Percentiles rank a stretch among this genome's conserved stretches.
These are phyloP conservation scores for Siniperca scherzeri DNA, from an alignment of 2,797 vertebrate genomes.

Conservation along the genomic window DNA sequence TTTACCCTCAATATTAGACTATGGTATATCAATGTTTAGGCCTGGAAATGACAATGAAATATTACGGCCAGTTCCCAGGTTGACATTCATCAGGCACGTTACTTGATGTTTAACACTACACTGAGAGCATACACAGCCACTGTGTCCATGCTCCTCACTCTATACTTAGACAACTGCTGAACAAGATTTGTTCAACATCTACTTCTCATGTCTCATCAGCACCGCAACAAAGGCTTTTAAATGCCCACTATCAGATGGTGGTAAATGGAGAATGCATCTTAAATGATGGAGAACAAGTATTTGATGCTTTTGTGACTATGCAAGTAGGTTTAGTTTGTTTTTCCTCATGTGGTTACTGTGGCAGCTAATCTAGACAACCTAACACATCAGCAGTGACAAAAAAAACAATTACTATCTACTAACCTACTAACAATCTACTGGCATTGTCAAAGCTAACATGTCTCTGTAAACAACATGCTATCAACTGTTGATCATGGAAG, in stretches of 20 bases:
- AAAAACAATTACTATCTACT: slow-evolving; percentile 1
- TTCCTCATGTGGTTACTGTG: slow-evolving; percentile 36
- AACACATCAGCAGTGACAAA: slow-evolving; percentile 25
- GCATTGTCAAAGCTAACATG: slow-evolving; percentile 19
- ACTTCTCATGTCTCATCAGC: slow-evolving; percentile 4
- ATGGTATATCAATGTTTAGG: not conserved
- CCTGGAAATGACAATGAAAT: not conserved
- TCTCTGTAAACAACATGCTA: slow-evolving; percentile 41
- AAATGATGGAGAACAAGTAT: slow-evolving; percentile 26
- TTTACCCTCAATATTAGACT: not conserved
- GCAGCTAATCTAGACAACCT: slow-evolving; percentile 32
- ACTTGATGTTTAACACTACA: not conserved
- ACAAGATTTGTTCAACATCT: slow-evolving; percentile 9
- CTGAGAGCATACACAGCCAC: not conserved
- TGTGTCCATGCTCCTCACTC: not conserved
- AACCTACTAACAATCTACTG: not conserved
- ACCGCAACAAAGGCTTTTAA: slow-evolving; percentile 13
- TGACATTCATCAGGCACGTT: not conserved
- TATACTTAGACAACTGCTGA: not conserved
- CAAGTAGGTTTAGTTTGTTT: slow-evolving; percentile 33
- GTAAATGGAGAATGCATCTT: slow-evolving; percentile 14
- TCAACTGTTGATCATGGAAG: slow-evolving; percentile 67
- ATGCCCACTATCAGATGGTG: not conserved
- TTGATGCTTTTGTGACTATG: slow-evolving; percentile 35
- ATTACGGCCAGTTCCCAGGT: not conserved